Evolutionary conservation across 2,888 invertebrate species (phyloP), one percentile per base, ranked within the genome.

Genomic region (Sinodicranocentrus sp.): DNA sequence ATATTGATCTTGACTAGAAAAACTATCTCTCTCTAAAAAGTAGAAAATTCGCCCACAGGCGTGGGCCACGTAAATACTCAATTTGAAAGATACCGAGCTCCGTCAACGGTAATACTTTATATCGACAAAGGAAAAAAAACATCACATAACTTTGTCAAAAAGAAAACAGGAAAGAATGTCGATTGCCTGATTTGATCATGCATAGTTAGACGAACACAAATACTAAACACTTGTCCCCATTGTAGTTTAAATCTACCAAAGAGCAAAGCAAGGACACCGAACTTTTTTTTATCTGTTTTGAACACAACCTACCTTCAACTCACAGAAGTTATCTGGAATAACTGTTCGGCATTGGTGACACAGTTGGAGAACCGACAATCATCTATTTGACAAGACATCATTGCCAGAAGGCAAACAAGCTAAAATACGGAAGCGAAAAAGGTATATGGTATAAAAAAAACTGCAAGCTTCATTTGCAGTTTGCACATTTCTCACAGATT

Each of bases 31-130:
- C 39, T 71, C 44, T 54, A 28, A 33, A 33, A 39, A 63, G 48
- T n/a, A 25, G 52, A 39, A 28, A 43, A 43, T 26, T 48, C 33
- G 71, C 79, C 71, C 25, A 61, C 19, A 71, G 79, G 52, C 63
- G 33, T 79, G 71, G 79, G 79, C 52, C 79, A 79, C 68, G 77
- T 59, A 77, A 68, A 68, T 68, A 77, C 44, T 68, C 39, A 65
- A 76, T 67, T 67, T 54, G 57, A 68, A 77, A 77, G 26, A 44
- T 68, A 59, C 68, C 68, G n/a, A n/a, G n/a, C n/a, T n/a, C n/a
- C n/a, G n/a, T n/a, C n/a, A n/a, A n/a, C n/a, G n/a, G n/a, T n/a
- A n/a, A n/a, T n/a, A n/a, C n/a, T n/a, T n/a, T n/a, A n/a, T n/a
- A n/a, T n/a, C n/a, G n/a, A n/a, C n/a, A n/a, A n/a, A n/a, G n/a